Conservation (phyloP, 2,113 vertebrate genomes). For the Chiloscyllium plagiosum region DNA sequence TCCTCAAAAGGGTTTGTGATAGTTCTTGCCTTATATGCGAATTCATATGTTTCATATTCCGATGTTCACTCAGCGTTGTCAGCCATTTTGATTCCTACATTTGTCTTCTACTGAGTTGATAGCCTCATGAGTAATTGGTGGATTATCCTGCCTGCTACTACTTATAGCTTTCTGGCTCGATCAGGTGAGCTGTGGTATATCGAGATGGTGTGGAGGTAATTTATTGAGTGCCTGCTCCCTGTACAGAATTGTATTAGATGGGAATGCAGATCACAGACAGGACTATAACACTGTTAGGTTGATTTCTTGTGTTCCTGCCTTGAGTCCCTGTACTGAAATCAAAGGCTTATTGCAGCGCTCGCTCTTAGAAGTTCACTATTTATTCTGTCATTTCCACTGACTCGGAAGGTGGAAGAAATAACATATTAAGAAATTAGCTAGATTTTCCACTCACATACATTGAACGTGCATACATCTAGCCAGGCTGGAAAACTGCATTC, state of each 20-base stretch:
- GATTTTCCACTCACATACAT: not conserved
- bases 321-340: not conserved
- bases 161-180: not conserved
- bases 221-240: not conserved
- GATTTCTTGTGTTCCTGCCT: not conserved
- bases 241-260: not conserved
- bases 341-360: not conserved
- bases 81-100: not conserved
- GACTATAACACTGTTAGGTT: not conserved
- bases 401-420: not conserved
- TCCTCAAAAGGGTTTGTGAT: not conserved
- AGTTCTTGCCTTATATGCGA: not conserved
- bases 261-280: not conserved
- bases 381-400: not conserved
- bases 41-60: not conserved
- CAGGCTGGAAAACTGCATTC: not conserved
- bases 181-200: not conserved
- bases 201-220: not conserved
- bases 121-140: not conserved
- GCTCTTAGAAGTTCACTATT: not conserved
- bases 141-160: not conserved
- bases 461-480: not conserved
- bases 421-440: not conserved
- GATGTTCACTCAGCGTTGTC: not conserved
- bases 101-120: not conserved